Evolutionary conservation across 2,113 vertebrate genomes (phyloP), one percentile per base, ranked within the genome.

Genomic region (Ursus arctos): DNA sequence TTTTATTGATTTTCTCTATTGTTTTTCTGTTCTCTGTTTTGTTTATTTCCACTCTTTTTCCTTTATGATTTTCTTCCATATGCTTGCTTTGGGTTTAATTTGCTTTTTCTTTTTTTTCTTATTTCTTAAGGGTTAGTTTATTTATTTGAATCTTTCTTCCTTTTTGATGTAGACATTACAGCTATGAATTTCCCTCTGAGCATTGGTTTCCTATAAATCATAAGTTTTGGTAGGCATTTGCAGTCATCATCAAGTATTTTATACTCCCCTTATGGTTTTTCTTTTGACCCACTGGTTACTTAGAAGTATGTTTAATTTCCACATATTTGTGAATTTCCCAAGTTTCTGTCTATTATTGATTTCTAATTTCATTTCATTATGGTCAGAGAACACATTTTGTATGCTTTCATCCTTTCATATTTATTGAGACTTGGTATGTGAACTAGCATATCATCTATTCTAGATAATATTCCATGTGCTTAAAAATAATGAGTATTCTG

Each of bases 301-400:
- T 69, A 69, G 33, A n/a, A 69, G 65, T 69, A 19, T 69, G 65
- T 69, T 69, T 69, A 69, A 69, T n/a, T 69, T n/a, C 33, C n/a
- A n/a, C 65, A 69, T 69, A 69, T 69, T n/a, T 26, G 36, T 74
- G 71, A 43, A 43, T 74, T 74, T 69, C 57, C n/a, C 14, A 61
- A 72, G 4, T 67, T 95, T 86, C 31, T 8, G 47, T 94, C 67
- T 67, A 4, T 53, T 84, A 88, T 33, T 88, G 28, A 88, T 84
- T 74, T 83, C 43, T 86, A 86, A 90, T 51, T 95, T 92, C 22
- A 85, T 93, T 81, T 10, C 49, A 33, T 43, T 94, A 36, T 61
- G 14, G 18, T 36, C 9, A 92, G n/a, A 89, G 28, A 76, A 82
- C 28, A 80, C 36, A 36, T 14, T 81, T 80, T 89, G 4, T 26